Evolutionary conservation across 1,140 invertebrate species (phyloP), one percentile per base, ranked within the genome.

Genomic region (Sitodiplosis mosellana): DNA sequence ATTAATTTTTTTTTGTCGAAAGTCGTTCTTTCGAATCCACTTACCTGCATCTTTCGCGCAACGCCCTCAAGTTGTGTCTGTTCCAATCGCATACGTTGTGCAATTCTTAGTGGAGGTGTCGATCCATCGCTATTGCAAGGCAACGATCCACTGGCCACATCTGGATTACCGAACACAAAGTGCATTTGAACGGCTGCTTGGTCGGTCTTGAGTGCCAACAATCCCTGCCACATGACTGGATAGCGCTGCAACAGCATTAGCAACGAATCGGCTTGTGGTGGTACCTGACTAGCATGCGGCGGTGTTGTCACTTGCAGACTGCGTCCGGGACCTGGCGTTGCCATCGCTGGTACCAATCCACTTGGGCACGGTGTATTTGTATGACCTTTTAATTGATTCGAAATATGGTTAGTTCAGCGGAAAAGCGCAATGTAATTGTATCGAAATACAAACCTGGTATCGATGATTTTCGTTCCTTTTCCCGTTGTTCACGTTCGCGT

Each of bases 121-220:
- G 80, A 80, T 40, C 78, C 78, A 58, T 90, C 86, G 21, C 75
- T 73, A 59, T 83, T 77, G 44, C 77, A 76, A 6, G 86, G 86
- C 54, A 93, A 66, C 53, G 88, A 87, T 48, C 80, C 80, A 33
- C 77, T 74, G 0, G 88, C 87, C 45, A 94, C 83, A 54, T 76
- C 73, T 1, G 81, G 81, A 73, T 89, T 95, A 14, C 94, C 94
- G 54, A 87, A 87, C 22, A 98, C 87, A 67, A 91, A 93, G 66
- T 96, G 91, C 91, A 98, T 96, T 69, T 97, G 91, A 10, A 97
- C 93, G 18, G 86, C 86, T 3, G 91, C 90, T 55, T 86, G 86
- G 64, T 97, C 92, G 65, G 91, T 96, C 65, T 98, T 98, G 33
- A 98, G 69, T 0, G 87, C 90, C 52, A 98, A 64, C 33, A 91